These are phyloP conservation scores for Heliothis virescens DNA, from an alignment of 1,140 invertebrate species.

Conservation along the genomic window DNA sequence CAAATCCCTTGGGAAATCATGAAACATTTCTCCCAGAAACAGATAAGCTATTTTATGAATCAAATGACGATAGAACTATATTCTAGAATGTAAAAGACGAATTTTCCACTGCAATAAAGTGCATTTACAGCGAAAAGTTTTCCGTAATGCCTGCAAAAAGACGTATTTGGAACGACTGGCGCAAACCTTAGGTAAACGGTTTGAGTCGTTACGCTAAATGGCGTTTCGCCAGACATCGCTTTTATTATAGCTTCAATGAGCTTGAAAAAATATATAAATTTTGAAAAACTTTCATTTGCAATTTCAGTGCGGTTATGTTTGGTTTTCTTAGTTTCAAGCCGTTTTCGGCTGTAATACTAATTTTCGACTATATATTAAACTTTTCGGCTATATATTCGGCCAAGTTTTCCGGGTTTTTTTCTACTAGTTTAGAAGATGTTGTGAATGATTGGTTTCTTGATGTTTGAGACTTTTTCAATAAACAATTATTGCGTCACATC, in stretches of 20 bases:
- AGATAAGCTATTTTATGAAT: not conserved
- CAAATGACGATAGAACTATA: not conserved
- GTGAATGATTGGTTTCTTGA: too few relatives aligned
- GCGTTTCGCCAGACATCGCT: constrained; percentile 33
- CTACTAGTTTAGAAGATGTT: too few relatives aligned
- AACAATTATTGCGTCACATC: too few relatives aligned
- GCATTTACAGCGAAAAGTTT: constrained; percentile 26
- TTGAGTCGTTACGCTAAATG: constrained; percentile 13
- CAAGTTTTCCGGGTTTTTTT: too few relatives aligned
- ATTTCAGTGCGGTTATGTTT: not conserved
- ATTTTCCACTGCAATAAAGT: constrained; percentile 5
- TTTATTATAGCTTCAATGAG: constrained; percentile 33
- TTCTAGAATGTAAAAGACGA: constrained; percentile 8
- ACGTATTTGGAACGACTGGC: constrained; percentile 4
- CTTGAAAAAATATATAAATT: constrained; percentile 29
- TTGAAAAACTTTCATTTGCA: not conserved
- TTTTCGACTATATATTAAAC: too few relatives aligned
- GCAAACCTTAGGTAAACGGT: constrained; percentile 11
- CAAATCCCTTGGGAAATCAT: too few relatives aligned
- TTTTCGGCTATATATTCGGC: too few relatives aligned
- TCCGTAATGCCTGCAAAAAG: constrained; percentile 22
- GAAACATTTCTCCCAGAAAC: not conserved
- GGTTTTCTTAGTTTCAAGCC: not conserved
- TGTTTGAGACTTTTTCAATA: too few relatives aligned
- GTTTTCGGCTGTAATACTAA: too few relatives aligned